phyloP scores from a whole-genome alignment of 1,140 invertebrate genomes.

The Drosophila sp. region DNA sequence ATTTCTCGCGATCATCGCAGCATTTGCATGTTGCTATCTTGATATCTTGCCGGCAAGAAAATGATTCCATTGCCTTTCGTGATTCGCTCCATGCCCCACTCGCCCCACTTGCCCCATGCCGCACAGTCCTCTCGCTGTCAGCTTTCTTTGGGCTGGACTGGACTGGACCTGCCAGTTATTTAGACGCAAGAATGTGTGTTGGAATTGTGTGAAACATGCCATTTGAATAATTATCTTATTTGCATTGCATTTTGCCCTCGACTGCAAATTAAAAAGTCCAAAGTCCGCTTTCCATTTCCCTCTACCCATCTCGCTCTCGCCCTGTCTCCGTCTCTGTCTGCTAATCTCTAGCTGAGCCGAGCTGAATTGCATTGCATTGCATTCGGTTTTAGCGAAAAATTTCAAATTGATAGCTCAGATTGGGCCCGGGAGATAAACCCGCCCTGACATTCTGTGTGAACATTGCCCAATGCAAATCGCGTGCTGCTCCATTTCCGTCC shows the following conservation, averaged over 20 bases:
- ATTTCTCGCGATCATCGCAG: conserved; percentile 77
- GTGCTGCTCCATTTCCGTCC: conserved; percentile 64
- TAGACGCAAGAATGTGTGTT: conserved; percentile 65
- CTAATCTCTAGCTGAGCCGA: conserved; percentile 62
- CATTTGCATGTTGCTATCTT: conserved; percentile 79
- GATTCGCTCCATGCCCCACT: conserved; percentile 37
- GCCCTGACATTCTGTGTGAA: conserved; percentile 58
- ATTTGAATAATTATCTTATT: conserved; percentile 83
- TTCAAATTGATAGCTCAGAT: conserved; percentile 79
- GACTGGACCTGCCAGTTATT: conserved; percentile 37
- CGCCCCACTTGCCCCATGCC: not conserved
- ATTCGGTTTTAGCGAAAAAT: conserved; percentile 51
- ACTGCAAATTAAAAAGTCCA: conserved; percentile 72
- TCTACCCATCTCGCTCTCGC: not conserved
- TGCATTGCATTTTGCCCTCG: conserved; percentile 72
- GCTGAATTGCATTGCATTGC: not conserved
- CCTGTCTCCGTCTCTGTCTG: conserved; percentile 20
- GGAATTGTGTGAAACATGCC: conserved; percentile 83
- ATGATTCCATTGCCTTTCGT: conserved; percentile 80
- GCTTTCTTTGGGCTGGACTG: not conserved
- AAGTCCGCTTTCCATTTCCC: conserved; percentile 21
- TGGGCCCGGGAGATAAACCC: conserved; percentile 60
- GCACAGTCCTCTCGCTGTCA: not conserved
- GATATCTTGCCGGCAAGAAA: conserved; percentile 76
- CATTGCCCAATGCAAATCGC: conserved; percentile 68